Percentiles rank a stretch among this genome's conserved stretches.
phyloP scores from a whole-genome alignment of 2,888 invertebrate species.

The Petrolisthes manimaculis region DNA sequence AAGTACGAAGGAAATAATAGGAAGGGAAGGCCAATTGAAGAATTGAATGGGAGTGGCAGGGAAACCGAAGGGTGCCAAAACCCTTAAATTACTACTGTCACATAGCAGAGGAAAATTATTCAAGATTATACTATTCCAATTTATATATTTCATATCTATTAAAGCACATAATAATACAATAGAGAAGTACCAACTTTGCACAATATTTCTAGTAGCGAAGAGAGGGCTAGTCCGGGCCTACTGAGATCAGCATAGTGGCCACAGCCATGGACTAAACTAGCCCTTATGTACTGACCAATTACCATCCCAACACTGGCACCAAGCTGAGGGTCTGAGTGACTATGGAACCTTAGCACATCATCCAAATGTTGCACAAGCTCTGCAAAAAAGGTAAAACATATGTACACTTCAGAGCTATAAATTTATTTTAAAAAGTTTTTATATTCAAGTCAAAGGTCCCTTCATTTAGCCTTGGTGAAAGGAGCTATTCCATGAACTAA shows the following conservation, averaged over 20 bases:
- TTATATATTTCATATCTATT: background rate
- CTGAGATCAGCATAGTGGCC: slow-evolving; percentile 71
- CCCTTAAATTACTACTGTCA: no score
- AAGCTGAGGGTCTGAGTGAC: slow-evolving; percentile 85
- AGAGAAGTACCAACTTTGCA: slow-evolving; percentile 72
- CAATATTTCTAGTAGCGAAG: slow-evolving; percentile 74
- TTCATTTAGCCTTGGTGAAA: no score
- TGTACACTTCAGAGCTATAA: no score
- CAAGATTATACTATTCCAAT: background rate
- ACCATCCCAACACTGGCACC: slow-evolving; percentile 80
- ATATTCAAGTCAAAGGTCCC: no score
- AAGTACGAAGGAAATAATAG: no score
- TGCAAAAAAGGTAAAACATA: slow-evolving; percentile 2
- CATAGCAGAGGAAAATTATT: background rate
- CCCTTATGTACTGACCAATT: slow-evolving; percentile 78
- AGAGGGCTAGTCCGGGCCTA: slow-evolving; percentile 70
- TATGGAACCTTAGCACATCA: slow-evolving; percentile 79
- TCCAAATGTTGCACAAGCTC: slow-evolving; percentile 75
- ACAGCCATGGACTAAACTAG: slow-evolving; percentile 75
- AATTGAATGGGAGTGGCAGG: no score
- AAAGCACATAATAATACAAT: background rate
- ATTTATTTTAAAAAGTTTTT: no score
- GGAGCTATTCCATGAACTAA: no score
- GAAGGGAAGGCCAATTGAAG: no score
- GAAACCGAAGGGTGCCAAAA: no score